Conservation (phyloP, 2,797 vertebrate genomes). For the Mus minutoides region DNA sequence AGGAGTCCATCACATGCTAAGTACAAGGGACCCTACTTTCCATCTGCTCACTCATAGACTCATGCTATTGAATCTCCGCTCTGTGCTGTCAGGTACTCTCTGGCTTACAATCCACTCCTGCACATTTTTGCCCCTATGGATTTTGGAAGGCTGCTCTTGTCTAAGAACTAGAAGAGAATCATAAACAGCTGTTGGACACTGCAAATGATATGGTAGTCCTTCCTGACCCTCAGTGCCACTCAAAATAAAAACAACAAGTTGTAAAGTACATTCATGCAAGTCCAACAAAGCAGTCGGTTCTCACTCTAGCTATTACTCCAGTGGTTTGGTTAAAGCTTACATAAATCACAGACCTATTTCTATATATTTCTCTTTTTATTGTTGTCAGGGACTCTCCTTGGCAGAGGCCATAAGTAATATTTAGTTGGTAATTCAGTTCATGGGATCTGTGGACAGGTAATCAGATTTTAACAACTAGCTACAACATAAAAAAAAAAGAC, state of each 20-base stretch:
- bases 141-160: background rate
- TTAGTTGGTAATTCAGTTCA: background rate
- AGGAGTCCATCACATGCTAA: background rate
- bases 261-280: background rate
- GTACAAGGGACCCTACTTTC: background rate
- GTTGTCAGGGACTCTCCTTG: background rate
- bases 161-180: background rate
- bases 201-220: background rate
- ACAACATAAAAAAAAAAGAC: background rate
- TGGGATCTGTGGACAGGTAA: background rate
- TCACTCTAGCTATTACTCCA: background rate
- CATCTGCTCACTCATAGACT: background rate
- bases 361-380: background rate
- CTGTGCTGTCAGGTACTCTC: background rate
- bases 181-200: background rate
- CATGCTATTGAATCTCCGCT: background rate
- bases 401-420: background rate
- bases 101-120: background rate
- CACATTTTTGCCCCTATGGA: background rate
- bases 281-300: background rate
- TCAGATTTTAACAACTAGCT: conserved; percentile 23
- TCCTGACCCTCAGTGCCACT: background rate
- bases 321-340: conserved; percentile 16
- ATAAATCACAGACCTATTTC: background rate
- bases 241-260: background rate